These are phyloP conservation scores for Paraescarpia echinospica DNA, from an alignment of 1,140 invertebrate genomes.

Conservation along the genomic window DNA sequence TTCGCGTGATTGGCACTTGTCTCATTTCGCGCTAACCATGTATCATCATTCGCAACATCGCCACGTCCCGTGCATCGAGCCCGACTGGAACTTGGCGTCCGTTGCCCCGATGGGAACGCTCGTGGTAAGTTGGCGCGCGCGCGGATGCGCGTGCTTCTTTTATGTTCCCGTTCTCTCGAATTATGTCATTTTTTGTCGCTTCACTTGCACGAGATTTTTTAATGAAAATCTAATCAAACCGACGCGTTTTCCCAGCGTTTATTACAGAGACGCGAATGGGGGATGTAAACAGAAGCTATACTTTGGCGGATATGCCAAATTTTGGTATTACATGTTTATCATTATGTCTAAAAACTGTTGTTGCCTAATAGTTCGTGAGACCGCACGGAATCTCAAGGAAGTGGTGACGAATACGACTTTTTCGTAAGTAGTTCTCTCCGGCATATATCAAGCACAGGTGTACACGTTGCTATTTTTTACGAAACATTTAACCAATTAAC, in stretches of 20 bases:
- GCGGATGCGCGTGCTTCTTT: background rate
- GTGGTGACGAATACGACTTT: background rate
- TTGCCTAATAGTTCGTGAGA: too few species aligned
- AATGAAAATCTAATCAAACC: too few species aligned
- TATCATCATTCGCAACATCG: background rate
- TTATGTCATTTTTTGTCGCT: background rate
- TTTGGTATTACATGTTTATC: background rate
- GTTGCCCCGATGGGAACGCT: constrained; percentile 2
- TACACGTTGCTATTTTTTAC: background rate
- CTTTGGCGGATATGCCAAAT: background rate
- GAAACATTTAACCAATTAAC: background rate
- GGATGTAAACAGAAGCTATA: background rate
- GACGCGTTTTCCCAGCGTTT: background rate
- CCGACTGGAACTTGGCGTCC: constrained; percentile 2
- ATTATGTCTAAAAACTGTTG: too few species aligned
- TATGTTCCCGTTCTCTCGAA: background rate
- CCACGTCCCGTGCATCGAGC: background rate
- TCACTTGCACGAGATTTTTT: background rate
- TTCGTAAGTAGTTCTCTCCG: background rate
- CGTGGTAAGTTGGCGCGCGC: background rate
- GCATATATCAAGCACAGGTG: background rate
- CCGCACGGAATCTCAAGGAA: background rate
- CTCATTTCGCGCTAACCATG: background rate
- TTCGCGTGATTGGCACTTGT: background rate
- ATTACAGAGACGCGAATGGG: background rate